Conservation (phyloP, 2,113 vertebrate genomes). For the Hippocampus mohnikei region DNA sequence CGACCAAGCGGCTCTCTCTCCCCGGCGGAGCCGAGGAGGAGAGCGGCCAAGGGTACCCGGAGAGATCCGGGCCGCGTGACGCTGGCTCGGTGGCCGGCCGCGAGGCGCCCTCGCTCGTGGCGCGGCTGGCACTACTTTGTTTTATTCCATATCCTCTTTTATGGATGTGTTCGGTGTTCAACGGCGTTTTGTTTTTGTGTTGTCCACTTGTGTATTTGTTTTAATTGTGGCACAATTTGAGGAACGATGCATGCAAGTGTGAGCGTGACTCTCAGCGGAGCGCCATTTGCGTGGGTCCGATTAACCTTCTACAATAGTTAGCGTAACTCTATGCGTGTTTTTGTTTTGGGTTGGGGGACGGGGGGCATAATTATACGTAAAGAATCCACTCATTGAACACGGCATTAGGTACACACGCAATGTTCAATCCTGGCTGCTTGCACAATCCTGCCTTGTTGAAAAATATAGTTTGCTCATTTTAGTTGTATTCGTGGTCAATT, state of each 20-base stretch:
- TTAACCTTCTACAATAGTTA: neutral
- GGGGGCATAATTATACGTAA: neutral
- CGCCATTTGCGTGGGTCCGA: neutral
- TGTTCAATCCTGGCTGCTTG: neutral
- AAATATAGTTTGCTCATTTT: neutral
- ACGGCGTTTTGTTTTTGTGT: too few relatives aligned
- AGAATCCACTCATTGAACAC: neutral
- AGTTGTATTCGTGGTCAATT: too few relatives aligned
- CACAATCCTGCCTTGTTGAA: neutral
- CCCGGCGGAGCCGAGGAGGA: conserved; percentile 38
- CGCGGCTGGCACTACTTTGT: too few relatives aligned
- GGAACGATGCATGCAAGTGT: neutral
- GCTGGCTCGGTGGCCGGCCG: neutral
- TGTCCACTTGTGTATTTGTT: neutral
- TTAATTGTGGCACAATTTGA: neutral
- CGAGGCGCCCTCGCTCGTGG: neutral
- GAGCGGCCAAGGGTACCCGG: conserved; percentile 29
- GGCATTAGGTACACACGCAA: neutral
- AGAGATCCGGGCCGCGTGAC: neutral
- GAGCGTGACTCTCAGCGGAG: neutral
- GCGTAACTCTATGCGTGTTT: neutral
- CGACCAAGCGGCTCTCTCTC: conserved; percentile 28
- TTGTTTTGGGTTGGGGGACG: too few relatives aligned
- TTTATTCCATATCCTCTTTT: too few relatives aligned
- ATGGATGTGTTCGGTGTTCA: too few relatives aligned